Base-by-base conservation (phyloP, 2,113 vertebrate species). In the Bettongia penicillata region DNA sequence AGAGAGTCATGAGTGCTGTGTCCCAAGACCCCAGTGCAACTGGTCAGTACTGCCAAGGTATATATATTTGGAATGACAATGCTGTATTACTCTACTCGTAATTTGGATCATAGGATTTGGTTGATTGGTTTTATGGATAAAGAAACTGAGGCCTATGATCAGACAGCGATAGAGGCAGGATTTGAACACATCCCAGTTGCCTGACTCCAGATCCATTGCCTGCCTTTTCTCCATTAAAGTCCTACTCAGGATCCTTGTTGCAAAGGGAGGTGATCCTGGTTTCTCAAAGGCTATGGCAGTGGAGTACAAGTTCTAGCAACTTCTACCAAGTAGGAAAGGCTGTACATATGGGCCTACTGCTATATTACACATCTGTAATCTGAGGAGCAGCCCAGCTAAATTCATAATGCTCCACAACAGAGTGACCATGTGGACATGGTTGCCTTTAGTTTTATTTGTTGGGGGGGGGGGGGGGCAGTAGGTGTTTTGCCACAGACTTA, bases 71-170 rank as follows among this genome's bases (percentile, higher is more conserved):
- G 61, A 37, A 68, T 68, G 61, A 68, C 61, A n/a, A n/a, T 68
- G 6, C 31, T 68, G 12, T 68, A n/a, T 68, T 37, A 68, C 37
- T 68, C 94, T 93, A 89, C 48, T 94, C 48, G 53, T 51, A 49
- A 94, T 90, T 37, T 61, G 8, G 8, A 31, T 91, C 3, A 24
- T 48, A 95, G 51, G 92, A 94, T 49, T 8, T 97, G 51, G 61
- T 48, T 16, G 55, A 16, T 93, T 91, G 53, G 68, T 84, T 43
- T 84, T 84, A 43, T 8, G 92, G 48, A 53, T 92, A 92, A 77
- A 1, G 8, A 43, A 84, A 84, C n/a, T 23, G 16, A 84, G 37
- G 6, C 16, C 68, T 43, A 2, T n/a, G 37, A 19, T 43, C n/a
- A 22, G 43, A 43, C 6, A 68, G 22, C 8, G 6, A 43, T 84